phyloP scores from a whole-genome alignment of 2,888 invertebrate species.

The Diaphora mendica region DNA sequence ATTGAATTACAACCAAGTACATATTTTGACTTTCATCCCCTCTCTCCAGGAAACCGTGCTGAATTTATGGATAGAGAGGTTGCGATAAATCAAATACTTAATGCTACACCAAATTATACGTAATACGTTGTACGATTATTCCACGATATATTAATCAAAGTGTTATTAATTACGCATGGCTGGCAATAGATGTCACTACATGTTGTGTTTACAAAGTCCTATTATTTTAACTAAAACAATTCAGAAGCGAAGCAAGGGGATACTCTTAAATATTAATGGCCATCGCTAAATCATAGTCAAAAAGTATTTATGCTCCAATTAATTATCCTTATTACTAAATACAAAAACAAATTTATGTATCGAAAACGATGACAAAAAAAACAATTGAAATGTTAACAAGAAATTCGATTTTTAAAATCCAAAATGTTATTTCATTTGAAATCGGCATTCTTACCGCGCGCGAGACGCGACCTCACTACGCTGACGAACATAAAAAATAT shows the following conservation, averaged over 20 bases:
- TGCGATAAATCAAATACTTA: too few species aligned
- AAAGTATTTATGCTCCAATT: background rate
- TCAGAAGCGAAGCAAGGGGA: background rate
- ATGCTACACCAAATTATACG: too few species aligned
- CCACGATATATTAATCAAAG: too few species aligned
- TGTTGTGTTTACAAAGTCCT: background rate
- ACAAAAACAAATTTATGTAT: background rate
- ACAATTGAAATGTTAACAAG: background rate
- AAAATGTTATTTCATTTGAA: slow-evolving; percentile 6
- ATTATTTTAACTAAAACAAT: background rate
- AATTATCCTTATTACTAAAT: background rate
- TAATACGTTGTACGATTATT: too few species aligned
- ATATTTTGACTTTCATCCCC: too few species aligned
- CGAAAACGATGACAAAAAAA: too few species aligned
- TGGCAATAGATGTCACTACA: too few species aligned
- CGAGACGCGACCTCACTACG: slow-evolving; percentile 39
- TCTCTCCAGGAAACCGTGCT: too few species aligned
- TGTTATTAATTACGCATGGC: too few species aligned
- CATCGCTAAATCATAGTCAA: background rate
- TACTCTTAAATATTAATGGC: background rate
- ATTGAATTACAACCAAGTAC: too few species aligned
- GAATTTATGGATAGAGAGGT: too few species aligned
- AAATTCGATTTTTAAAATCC: slow-evolving; percentile 7
- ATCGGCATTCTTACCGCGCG: slow-evolving; percentile 36
- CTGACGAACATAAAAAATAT: slow-evolving; percentile 32